These are phyloP conservation scores for Neoniphon sammara DNA, from an alignment of 2,797 vertebrate species.

Conservation along the genomic window DNA sequence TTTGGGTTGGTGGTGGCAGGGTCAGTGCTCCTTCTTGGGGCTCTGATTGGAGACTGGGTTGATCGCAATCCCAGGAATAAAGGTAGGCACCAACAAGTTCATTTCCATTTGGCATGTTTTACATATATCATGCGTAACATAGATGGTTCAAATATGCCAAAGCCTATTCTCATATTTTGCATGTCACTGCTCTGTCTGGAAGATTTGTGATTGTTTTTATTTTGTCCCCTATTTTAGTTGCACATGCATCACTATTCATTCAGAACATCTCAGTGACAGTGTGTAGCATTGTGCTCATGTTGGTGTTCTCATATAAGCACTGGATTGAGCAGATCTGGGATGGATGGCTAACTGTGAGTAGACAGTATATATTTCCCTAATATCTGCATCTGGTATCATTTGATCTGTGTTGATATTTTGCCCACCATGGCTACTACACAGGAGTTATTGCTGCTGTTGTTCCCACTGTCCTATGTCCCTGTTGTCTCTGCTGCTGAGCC, in stretches of 20 bases:
- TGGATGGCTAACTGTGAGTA: slow-evolving; percentile 85
- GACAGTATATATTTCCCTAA: slow-evolving; percentile 18
- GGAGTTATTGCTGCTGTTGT: slow-evolving; percentile 62
- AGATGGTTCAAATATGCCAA: background rate
- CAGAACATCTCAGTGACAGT: slow-evolving; percentile 84
- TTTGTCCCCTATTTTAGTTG: slow-evolving; percentile 75
- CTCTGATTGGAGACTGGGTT: slow-evolving; percentile 87
- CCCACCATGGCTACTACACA: slow-evolving; percentile 32
- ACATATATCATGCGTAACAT: too few species aligned
- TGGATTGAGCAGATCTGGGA: slow-evolving; percentile 81
- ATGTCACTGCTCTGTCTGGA: slow-evolving; percentile 15
- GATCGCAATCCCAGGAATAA: slow-evolving; percentile 87
- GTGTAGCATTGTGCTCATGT: slow-evolving; percentile 83
- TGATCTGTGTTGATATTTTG: slow-evolving; percentile 21
- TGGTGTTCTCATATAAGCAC: slow-evolving; percentile 84
- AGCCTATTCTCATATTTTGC: background rate
- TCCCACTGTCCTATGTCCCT: slow-evolving; percentile 63
- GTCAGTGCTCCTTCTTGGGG: slow-evolving; percentile 84
- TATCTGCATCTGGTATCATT: slow-evolving; percentile 9
- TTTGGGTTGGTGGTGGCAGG: slow-evolving; percentile 85
- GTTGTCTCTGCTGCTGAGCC: slow-evolving; percentile 76
- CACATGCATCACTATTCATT: slow-evolving; percentile 83
- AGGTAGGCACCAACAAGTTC: slow-evolving; percentile 68
- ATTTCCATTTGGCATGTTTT: background rate
- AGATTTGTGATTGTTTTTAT: slow-evolving; percentile 48